Evolutionary conservation across 1,140 invertebrate species (phyloP).

Genomic region (Oreohelix idahoensis): DNA sequence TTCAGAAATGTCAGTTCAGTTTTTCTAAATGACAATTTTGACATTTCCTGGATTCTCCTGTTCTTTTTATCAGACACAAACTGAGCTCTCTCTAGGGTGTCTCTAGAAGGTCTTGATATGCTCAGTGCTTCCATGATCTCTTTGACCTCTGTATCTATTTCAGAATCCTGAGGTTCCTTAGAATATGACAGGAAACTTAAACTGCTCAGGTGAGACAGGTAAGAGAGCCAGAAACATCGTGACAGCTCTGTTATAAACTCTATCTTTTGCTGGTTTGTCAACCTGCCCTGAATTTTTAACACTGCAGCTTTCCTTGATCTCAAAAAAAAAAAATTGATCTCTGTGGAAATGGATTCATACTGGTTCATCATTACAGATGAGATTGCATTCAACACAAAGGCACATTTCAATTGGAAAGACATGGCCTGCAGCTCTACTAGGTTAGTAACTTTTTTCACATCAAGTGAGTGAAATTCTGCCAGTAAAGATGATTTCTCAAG

Average conservation of each 20-base stretch:
- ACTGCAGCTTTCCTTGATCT: background rate
- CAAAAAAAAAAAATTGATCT: background rate
- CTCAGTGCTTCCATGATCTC: background rate
- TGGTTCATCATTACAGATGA: background rate
- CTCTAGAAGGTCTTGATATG: background rate
- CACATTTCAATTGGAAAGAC: constrained; percentile 6
- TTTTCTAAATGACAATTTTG: background rate
- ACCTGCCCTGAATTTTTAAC: background rate
- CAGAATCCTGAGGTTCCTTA: background rate
- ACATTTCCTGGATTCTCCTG: background rate
- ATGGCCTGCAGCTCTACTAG: background rate
- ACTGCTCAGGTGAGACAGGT: background rate
- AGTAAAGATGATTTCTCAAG: background rate
- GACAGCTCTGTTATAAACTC: constrained; percentile 13
- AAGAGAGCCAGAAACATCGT: background rate
- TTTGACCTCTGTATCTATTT: background rate
- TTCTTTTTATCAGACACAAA: background rate
- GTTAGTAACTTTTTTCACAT: background rate
- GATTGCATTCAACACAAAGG: background rate
- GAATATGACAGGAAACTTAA: too few relatives aligned
- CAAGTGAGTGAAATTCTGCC: background rate
- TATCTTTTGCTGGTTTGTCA: constrained; percentile 5
- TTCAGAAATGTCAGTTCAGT: background rate
- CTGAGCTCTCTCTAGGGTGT: background rate
- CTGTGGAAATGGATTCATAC: background rate